A percentile compares a stretch with the other conserved stretches of the same genome.
These are phyloP conservation scores for Lipophrys pholis DNA, from an alignment of 2,113 vertebrate genomes.

Conservation along the genomic window DNA sequence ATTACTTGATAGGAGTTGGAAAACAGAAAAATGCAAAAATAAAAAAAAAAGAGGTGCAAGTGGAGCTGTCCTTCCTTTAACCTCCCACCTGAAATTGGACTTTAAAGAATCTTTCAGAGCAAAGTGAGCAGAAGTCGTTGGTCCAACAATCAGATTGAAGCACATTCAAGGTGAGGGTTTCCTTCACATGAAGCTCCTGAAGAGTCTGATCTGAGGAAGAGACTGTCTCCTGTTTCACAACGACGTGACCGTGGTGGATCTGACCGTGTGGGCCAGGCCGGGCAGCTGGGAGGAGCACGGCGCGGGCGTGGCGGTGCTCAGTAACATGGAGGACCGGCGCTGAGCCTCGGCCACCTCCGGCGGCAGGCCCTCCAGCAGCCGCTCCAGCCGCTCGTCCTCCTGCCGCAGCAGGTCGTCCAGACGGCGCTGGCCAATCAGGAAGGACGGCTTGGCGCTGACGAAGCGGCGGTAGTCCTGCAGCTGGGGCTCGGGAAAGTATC, in stretches of 20 bases:
- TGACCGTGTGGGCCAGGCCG: constrained; percentile 62
- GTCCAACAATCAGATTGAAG: constrained; percentile 5
- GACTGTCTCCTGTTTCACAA: constrained; percentile 55
- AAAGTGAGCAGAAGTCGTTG: not conserved
- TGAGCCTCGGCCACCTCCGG: constrained; percentile 48
- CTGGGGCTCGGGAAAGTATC: constrained; percentile 86
- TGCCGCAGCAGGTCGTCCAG: constrained; percentile 92
- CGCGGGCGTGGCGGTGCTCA: constrained; percentile 1
- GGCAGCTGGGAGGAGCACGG: not conserved
- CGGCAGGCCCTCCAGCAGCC: constrained; percentile 88
- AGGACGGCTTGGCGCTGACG: constrained; percentile 90
- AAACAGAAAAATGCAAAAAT: not conserved
- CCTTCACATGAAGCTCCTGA: constrained; percentile 19
- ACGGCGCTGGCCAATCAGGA: constrained; percentile 92
- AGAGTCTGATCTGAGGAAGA: constrained; percentile 4
- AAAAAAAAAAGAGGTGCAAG: not conserved
- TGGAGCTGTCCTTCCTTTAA: constrained; percentile 20
- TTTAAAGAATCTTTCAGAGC: not conserved
- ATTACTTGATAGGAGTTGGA: too few species aligned
- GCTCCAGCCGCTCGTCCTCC: constrained; percentile 90
- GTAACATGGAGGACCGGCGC: constrained; percentile 15
- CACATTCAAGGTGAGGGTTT: constrained; percentile 15
- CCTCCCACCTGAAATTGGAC: not conserved
- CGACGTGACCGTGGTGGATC: constrained; percentile 80
- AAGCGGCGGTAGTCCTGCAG: constrained; percentile 90